phyloP scores from a whole-genome alignment of 1,140 invertebrate genomes.

The Aphis gossypii region DNA sequence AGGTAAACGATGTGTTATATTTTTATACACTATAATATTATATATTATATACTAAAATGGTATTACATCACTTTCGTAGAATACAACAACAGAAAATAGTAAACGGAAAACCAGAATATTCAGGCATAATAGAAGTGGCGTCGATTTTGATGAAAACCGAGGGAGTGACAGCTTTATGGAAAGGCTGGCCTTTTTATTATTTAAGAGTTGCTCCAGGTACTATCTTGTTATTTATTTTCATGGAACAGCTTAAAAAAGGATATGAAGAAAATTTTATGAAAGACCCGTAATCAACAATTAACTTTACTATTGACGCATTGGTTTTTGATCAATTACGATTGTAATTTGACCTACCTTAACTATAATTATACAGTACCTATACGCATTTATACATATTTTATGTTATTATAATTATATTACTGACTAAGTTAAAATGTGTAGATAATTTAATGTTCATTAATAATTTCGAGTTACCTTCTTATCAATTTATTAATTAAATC shows the following conservation, averaged over 20 bases:
- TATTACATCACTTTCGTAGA: constrained; percentile 66
- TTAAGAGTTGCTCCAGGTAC: constrained; percentile 95
- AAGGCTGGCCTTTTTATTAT: constrained; percentile 98
- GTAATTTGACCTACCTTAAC: too few species aligned
- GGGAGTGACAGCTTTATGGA: constrained; percentile 96
- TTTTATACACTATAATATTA: background rate
- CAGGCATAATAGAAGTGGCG: constrained; percentile 89
- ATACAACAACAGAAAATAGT: constrained; percentile 97
- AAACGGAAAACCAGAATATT: constrained; percentile 92
- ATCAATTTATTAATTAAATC: too few species aligned
- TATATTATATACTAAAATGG: background rate
- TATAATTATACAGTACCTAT: too few species aligned
- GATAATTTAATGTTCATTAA: too few species aligned
- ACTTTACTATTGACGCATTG: background rate
- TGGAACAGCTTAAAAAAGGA: constrained; percentile 86
- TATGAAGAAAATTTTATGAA: constrained; percentile 58
- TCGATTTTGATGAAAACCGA: constrained; percentile 84
- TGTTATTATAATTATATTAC: too few species aligned
- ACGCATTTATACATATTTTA: too few species aligned
- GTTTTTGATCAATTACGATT: too few species aligned
- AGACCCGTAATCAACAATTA: background rate
- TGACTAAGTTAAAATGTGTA: too few species aligned
- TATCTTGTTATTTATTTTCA: constrained; percentile 96
- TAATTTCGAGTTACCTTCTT: too few species aligned
- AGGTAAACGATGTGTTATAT: constrained; percentile 63